These are phyloP conservation scores for Apis dorsata DNA, from an alignment of 1,140 invertebrate species.

Conservation along the genomic window DNA sequence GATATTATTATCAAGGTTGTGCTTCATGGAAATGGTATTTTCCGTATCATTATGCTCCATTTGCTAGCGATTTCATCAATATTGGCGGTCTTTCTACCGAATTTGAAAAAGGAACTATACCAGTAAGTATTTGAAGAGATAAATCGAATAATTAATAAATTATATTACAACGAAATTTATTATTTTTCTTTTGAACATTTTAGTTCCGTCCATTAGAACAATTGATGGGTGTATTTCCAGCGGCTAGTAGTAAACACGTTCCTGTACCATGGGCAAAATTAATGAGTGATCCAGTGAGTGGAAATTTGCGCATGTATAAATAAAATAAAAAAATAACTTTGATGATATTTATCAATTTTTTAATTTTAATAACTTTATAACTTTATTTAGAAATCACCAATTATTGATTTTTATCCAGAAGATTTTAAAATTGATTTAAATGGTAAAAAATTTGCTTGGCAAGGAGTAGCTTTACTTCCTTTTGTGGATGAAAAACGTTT, in stretches of 20 bases:
- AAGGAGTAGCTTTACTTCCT: slow-evolving; percentile 98
- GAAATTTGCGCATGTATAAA: not conserved
- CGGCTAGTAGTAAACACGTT: slow-evolving; percentile 96
- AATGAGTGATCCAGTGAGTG: slow-evolving; percentile 94
- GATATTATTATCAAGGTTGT: slow-evolving; percentile 99
- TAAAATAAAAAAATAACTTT: not conserved
- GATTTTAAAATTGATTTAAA: slow-evolving; percentile 99
- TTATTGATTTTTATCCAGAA: slow-evolving; percentile 99
- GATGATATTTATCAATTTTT: not conserved
- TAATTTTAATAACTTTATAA: not conserved
- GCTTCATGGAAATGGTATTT: slow-evolving; percentile 99
- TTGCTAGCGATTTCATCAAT: slow-evolving; percentile 99
- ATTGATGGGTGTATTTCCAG: slow-evolving; percentile 99
- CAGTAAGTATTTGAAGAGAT: slow-evolving; percentile 82
- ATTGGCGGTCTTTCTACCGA: slow-evolving; percentile 91
- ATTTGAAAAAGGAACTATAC: slow-evolving; percentile 93
- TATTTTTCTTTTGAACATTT: slow-evolving; percentile 66
- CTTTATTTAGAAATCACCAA: slow-evolving; percentile 88
- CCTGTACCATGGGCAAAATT: slow-evolving; percentile 95
- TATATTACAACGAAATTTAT: not conserved
- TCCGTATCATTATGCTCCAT: slow-evolving; percentile 99
- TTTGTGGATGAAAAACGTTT: slow-evolving; percentile 98
- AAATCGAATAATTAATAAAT: slow-evolving; percentile 5
- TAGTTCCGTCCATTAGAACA: slow-evolving; percentile 98
- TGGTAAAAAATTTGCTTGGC: slow-evolving; percentile 99